A percentile compares a stretch with the other conserved stretches of the same genome.
Evolutionary conservation across 2,113 vertebrate genomes (phyloP).

Genomic region (Erythrocercus mccallii): DNA sequence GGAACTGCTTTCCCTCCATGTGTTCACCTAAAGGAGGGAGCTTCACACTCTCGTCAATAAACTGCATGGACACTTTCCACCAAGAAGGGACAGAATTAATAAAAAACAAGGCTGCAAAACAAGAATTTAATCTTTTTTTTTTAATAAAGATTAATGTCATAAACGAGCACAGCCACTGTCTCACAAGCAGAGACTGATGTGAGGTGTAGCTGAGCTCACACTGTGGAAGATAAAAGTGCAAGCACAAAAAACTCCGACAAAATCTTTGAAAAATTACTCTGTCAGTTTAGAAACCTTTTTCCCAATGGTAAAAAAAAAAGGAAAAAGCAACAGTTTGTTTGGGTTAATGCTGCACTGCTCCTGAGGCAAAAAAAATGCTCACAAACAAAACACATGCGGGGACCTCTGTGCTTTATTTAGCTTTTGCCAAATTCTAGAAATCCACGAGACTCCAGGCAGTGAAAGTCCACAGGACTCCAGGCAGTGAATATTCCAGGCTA

Average conservation of each 20-base stretch:
- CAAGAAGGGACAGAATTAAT: background rate
- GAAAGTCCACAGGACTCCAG: background rate
- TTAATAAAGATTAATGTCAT: background rate
- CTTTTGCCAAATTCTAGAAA: background rate
- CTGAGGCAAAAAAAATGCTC: background rate
- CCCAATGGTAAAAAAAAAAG: background rate
- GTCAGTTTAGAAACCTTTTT: background rate
- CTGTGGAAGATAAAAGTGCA: background rate
- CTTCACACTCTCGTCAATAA: background rate
- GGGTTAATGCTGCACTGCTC: background rate
- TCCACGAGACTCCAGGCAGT: background rate
- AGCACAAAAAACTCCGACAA: background rate
- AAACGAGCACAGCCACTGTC: background rate
- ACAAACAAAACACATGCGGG: rapidly evolving
- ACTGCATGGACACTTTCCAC: rapidly evolving
- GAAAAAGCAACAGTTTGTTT: background rate
- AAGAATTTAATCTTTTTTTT: background rate
- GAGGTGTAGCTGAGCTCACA: background rate
- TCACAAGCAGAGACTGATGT: rapidly evolving
- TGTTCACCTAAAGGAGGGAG: background rate
- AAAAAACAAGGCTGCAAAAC: background rate
- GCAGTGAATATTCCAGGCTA: background rate
- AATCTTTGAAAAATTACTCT: background rate
- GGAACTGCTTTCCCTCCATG: background rate
- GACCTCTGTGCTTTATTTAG: rapidly evolving